Base-by-base conservation (phyloP, 1,140 invertebrate genomes). In the Ptiloglossa arizonensis region DNA sequence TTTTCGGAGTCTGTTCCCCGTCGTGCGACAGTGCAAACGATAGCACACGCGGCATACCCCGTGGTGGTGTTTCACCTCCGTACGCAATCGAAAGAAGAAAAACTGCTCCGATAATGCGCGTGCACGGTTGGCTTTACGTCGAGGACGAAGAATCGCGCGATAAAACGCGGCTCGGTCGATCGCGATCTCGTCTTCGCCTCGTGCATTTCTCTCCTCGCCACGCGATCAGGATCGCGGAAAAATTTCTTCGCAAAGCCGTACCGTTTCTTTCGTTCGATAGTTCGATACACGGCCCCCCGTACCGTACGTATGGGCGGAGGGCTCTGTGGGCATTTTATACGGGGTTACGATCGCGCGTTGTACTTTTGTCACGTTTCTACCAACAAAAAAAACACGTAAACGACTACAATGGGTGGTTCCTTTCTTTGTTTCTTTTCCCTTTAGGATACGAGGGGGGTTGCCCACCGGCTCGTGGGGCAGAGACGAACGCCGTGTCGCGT, bases 301-400 rank as follows among this genome's bases (percentile, higher is more conserved):
- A n/a, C n/a, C n/a, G n/a, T n/a, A n/a, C n/a, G n/a, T n/a, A n/a
- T n/a, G n/a, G n/a, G n/a, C n/a, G n/a, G n/a, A n/a, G n/a, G n/a
- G n/a, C n/a, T n/a, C n/a, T n/a, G n/a, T n/a, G n/a, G n/a, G n/a
- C n/a, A n/a, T n/a, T 22, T 59, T 71, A 32, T 17, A 29, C 11
- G n/a, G n/a, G 22, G n/a, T 15, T 24, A 54, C 50, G 46, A 46
- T 17, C 3, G 24, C 19, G 38, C 52, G 17, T 29, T 57, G 29
- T 35, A 13, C 6, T 29, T 5, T 35, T 56, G n/a, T 52, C 27
- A 15, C n/a, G n/a, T 22, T 8, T 79, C 44, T 24, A 44, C 29
- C 69, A 87, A 89, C 83, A 86, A 89, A 86, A 87, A 85, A 87
- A 87, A 88, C 87, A 90, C 87, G 88, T 88, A 88, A 82, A 90